Evolutionary conservation across 2,113 vertebrate genomes (phyloP).

Genomic region (Neodontobutis hainanensis): DNA sequence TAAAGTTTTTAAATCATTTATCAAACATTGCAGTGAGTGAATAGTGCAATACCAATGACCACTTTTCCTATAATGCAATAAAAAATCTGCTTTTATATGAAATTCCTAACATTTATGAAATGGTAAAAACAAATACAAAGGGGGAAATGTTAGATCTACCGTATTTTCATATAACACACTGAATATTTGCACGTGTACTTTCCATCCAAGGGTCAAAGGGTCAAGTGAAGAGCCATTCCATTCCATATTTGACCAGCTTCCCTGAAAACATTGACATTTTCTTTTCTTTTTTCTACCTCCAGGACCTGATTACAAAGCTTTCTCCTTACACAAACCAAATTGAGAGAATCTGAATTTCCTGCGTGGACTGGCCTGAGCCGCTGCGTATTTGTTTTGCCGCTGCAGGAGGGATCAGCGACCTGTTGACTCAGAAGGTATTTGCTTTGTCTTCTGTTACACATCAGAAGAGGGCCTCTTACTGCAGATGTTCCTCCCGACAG

Average conservation of each 20-base stretch:
- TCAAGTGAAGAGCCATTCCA: constrained; percentile 51
- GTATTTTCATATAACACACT: background rate
- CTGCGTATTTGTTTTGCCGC: constrained; percentile 75
- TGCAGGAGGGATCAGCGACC: constrained; percentile 59
- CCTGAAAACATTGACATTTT: constrained; percentile 79
- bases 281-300: constrained; percentile 74
- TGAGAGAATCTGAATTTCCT: constrained; percentile 71
- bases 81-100: too few species aligned
- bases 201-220: constrained; percentile 29
- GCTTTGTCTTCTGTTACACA: constrained; percentile 68
- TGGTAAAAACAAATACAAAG: too few species aligned
- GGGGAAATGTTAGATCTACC: too few species aligned
- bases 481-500: constrained; percentile 64
- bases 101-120: too few species aligned
- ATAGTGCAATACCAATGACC: too few species aligned
- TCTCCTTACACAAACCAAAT: constrained; percentile 81
- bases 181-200: constrained; percentile 9
- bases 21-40: too few species aligned
- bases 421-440: constrained; percentile 73
- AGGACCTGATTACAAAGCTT: constrained; percentile 74
- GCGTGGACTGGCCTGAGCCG: constrained; percentile 63
- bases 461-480: constrained; percentile 62
- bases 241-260: constrained; percentile 71
- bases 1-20: too few species aligned
- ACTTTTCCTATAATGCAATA: too few species aligned